Evolutionary conservation across 2,888 invertebrate species (phyloP), one percentile per base, ranked within the genome.

Genomic region (Brachypterus glaber): DNA sequence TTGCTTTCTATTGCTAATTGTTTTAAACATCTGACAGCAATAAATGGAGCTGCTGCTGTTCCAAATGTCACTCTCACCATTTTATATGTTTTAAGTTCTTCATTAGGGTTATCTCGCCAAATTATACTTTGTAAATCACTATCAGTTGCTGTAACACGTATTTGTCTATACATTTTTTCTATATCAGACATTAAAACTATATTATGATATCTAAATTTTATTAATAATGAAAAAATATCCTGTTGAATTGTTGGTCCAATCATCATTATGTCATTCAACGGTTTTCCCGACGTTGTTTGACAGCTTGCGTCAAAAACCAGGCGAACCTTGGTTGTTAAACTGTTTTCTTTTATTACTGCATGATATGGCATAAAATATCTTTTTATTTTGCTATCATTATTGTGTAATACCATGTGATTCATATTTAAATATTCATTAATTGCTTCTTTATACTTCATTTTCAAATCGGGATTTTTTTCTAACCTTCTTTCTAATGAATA

Each of bases 401-500:
- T 16, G 12, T 38, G 25, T 30, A 37, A 21, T 4, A 41, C 37
- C 37, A 48, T 44, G 35, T 51, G 48, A 2, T 45, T 43, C 12
- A 52, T 34, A 13, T 35, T 30, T 37, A 38, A 26, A 36, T 50
- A 50, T 42, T 44, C 46, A 3, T 15, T 8, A 17, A 51, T 43
- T 30, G 50, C 49, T 4, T 35, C 30, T 4, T 35, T 21, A 34
- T 49, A 49, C 5, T 52, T 41, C 12, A 11, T 14, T 30, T 43
- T 40, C 4, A 54, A 32, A 5, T 44, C 33, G 8, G 41, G 39
- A 30, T 55, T 44, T 24, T 31, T 39, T 4, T 30, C 31, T 2
- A 55, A 42, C 14, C 46, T 44, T 14, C 34, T 37, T 41, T 54
- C 52, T 11, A 48, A 41, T 9, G 38, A 33, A 11, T 38, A 32